Evolutionary conservation across 2,797 vertebrate genomes (phyloP).

Genomic region (Mallotus villosus): DNA sequence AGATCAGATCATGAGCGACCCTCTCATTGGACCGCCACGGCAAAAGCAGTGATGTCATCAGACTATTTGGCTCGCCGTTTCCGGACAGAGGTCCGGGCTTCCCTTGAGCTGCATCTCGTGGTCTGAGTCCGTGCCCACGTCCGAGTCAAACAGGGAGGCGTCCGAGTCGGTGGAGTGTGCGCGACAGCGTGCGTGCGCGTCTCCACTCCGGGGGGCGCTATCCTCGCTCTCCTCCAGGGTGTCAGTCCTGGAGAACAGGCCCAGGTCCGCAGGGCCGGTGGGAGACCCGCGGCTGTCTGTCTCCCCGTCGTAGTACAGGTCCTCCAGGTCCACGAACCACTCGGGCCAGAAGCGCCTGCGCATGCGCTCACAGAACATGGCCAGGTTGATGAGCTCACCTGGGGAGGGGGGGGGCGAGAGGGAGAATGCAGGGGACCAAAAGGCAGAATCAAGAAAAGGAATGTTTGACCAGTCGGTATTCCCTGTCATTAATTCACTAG

Average conservation of each 20-base stretch:
- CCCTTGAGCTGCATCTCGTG: constrained; percentile 84
- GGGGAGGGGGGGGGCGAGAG: constrained; percentile 15
- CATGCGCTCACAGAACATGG: constrained; percentile 97
- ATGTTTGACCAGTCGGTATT: too few species aligned
- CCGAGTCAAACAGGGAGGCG: constrained; percentile 92
- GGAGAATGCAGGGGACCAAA: too few species aligned
- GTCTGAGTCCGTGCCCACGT: constrained; percentile 89
- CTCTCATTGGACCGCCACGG: not conserved
- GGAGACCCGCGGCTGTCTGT: constrained; percentile 78
- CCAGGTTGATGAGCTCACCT: constrained; percentile 96
- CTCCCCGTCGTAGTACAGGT: constrained; percentile 82
- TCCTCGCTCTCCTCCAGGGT: constrained; percentile 85
- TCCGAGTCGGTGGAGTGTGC: constrained; percentile 81
- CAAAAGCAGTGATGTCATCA: constrained; percentile 14
- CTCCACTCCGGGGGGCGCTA: constrained; percentile 75
- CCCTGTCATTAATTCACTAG: constrained; percentile 19
- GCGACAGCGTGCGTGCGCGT: constrained; percentile 46
- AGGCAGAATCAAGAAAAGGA: not conserved
- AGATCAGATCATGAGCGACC: not conserved
- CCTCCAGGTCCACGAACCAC: constrained; percentile 92
- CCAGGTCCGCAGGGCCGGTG: constrained; percentile 82
- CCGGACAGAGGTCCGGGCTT: constrained; percentile 9
- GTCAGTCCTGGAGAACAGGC: constrained; percentile 94
- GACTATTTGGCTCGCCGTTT: not conserved
- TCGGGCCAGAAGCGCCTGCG: constrained; percentile 95